These are phyloP conservation scores for Pseudopodoces humilis DNA, from an alignment of 2,113 vertebrate genomes.

Conservation along the genomic window DNA sequence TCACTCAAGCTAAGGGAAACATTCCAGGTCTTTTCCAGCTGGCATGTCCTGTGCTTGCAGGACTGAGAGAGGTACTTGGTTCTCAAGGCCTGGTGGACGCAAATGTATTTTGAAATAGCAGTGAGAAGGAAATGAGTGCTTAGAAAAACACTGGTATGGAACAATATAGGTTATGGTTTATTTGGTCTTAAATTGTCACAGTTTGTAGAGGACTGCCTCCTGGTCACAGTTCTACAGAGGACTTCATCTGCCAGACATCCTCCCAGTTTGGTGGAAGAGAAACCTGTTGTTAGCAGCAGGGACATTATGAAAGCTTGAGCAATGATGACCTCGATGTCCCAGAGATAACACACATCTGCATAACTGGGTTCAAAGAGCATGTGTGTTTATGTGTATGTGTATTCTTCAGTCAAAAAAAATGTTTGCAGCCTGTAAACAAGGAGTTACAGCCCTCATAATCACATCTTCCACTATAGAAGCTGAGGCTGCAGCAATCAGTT, in stretches of 20 bases:
- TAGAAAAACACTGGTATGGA: not conserved
- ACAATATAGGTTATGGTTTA: not conserved
- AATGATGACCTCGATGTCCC: not conserved
- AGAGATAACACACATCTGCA: not conserved
- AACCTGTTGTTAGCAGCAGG: not conserved
- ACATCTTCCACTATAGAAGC: not conserved
- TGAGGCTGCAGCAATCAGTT: conserved; percentile 18
- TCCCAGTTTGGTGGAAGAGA: not conserved
- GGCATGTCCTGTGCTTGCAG: fast-evolving
- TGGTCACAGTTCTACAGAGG: not conserved
- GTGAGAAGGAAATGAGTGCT: not conserved
- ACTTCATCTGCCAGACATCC: not conserved
- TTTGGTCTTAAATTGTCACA: not conserved
- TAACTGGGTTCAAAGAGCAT: not conserved
- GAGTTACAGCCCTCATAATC: not conserved
- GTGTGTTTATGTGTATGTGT: not conserved
- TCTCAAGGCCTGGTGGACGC: not conserved
- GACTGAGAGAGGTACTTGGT: not conserved
- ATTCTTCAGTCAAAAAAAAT: not conserved
- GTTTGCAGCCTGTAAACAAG: not conserved
- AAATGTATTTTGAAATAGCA: not conserved
- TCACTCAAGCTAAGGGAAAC: not conserved
- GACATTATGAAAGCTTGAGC: not conserved
- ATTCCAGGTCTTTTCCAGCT: fast-evolving
- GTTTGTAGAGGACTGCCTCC: not conserved